Conservation (phyloP, 2,113 vertebrate species). For the Paradoxurus hermaphroditus region DNA sequence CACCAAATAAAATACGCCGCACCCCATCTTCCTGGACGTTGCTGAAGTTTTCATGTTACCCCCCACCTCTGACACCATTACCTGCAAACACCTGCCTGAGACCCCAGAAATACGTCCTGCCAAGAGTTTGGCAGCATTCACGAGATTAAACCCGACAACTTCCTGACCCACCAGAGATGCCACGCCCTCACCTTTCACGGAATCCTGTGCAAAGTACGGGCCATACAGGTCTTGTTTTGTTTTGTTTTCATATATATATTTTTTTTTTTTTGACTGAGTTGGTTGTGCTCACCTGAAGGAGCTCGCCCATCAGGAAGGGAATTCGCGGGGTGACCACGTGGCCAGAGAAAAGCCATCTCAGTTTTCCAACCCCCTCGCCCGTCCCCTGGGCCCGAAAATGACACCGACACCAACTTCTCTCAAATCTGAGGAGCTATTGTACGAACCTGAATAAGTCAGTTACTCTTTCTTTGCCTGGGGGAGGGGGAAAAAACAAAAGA, state of each 20-base stretch:
- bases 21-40: accelerated
- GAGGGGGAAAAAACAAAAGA: not conserved
- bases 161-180: not conserved
- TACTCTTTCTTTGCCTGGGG: conserved; percentile 47
- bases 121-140: not conserved
- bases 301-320: not conserved
- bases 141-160: not conserved
- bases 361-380: conserved; percentile 34
- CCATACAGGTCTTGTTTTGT: not conserved
- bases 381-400: conserved; percentile 47
- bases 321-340: conserved; percentile 34
- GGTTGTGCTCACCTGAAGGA: not conserved
- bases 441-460: conserved; percentile 33
- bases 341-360: conserved; percentile 56
- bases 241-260: not conserved
- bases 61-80: not conserved
- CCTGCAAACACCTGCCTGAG: not conserved
- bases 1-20: not conserved
- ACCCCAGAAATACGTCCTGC: not conserved
- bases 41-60: not conserved
- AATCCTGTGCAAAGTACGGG: not conserved
- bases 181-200: not conserved
- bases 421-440: conserved; percentile 64
- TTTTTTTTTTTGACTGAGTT: conserved; percentile 4
- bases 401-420: conserved; percentile 37